A percentile compares a stretch with the other conserved stretches of the same genome.
These are phyloP conservation scores for Tachina grossa DNA, from an alignment of 2,888 invertebrate species.

Conservation along the genomic window DNA sequence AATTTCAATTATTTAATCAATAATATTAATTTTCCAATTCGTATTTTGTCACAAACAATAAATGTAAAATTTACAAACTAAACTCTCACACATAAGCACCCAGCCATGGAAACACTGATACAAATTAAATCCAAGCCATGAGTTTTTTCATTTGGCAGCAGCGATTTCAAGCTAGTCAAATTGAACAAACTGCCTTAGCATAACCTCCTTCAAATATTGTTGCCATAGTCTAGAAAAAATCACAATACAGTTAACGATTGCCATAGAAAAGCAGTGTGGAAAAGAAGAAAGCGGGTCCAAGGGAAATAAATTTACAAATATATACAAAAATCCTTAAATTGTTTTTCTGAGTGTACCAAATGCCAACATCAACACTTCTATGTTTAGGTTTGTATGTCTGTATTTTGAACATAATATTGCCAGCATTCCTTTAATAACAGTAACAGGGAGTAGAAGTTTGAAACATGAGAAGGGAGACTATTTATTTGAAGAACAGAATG, in stretches of 20 bases:
- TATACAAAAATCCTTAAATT: slow-evolving; percentile 50
- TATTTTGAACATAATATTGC: slow-evolving; percentile 27
- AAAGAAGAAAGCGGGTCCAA: background rate
- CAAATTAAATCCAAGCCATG: background rate
- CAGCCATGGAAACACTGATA: background rate
- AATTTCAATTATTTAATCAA: slow-evolving; percentile 83
- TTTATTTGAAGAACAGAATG: slow-evolving; percentile 25
- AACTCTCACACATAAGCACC: slow-evolving; percentile 6
- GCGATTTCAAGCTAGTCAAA: slow-evolving; percentile 23
- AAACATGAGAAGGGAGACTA: slow-evolving; percentile 10
- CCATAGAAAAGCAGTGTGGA: background rate
- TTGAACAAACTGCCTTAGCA: slow-evolving; percentile 28
- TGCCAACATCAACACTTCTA: slow-evolving; percentile 44
- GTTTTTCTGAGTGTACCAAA: slow-evolving; percentile 52
- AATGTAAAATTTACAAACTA: slow-evolving; percentile 77
- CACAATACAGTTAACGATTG: slow-evolving; percentile 54
- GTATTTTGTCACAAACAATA: slow-evolving; percentile 83
- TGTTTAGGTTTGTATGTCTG: background rate
- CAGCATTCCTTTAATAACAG: slow-evolving; percentile 20
- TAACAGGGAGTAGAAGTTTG: slow-evolving; percentile 15
- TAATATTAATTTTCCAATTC: slow-evolving; percentile 83
- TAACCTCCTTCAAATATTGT: slow-evolving; percentile 51
- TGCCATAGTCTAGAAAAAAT: slow-evolving; percentile 30
- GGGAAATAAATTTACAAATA: background rate
- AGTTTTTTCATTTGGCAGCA: background rate